Evolutionary conservation across 2,888 invertebrate genomes (phyloP).

Genomic region (Caenorhabditis panamensis): DNA sequence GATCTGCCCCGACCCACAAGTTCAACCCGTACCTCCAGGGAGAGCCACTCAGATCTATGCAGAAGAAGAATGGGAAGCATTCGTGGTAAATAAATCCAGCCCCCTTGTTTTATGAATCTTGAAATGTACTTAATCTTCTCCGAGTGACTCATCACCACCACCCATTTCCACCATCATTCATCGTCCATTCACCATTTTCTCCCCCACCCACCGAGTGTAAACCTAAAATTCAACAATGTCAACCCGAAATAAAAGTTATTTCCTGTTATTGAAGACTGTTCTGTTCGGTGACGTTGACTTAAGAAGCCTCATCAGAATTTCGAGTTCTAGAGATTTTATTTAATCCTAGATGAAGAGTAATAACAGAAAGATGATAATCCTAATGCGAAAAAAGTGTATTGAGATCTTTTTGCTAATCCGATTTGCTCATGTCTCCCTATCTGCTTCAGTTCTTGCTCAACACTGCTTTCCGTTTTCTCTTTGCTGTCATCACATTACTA

Average conservation of each 20-base stretch:
- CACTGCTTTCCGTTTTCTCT: constrained; percentile 7
- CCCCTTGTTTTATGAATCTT: neutral
- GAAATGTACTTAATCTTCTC: neutral
- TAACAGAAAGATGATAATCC: too few relatives aligned
- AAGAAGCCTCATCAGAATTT: too few relatives aligned
- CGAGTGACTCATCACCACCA: neutral
- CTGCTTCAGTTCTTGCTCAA: constrained; percentile 30
- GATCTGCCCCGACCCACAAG: constrained; percentile 69
- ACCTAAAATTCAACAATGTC: neutral
- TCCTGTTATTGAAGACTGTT: constrained; percentile 29
- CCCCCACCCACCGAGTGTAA: constrained; percentile 40
- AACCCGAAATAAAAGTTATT: constrained; percentile 55
- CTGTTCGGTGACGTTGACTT: too few relatives aligned
- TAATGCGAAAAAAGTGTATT: neutral
- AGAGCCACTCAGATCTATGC: constrained; percentile 75
- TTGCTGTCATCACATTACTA: constrained; percentile 6
- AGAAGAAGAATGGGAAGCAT: constrained; percentile 78
- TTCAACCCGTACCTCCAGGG: constrained; percentile 79
- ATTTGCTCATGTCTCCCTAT: neutral
- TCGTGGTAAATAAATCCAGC: constrained; percentile 42
- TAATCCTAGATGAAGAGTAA: too few relatives aligned
- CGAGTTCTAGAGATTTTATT: too few relatives aligned
- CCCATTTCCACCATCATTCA: constrained; percentile 15
- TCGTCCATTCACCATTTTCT: constrained; percentile 19
- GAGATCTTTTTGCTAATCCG: constrained; percentile 1